Evolutionary conservation across 1,140 invertebrate species (phyloP).

Genomic region (Eulimnadia texana): DNA sequence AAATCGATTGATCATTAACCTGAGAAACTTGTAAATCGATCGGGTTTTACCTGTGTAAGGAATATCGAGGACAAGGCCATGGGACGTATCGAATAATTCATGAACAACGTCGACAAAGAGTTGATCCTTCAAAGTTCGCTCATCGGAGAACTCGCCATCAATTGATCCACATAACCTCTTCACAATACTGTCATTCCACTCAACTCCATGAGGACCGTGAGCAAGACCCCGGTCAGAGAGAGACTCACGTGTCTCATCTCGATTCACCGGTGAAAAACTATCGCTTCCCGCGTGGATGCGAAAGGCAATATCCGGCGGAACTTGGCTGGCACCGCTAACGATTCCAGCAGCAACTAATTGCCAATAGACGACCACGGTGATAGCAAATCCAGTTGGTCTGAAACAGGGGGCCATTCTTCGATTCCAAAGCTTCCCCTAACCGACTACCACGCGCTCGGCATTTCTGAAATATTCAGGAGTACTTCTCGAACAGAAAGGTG

Average conservation of each 20-base stretch:
- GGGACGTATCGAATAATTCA: constrained; percentile 3
- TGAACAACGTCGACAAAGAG: background rate
- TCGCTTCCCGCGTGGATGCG: background rate
- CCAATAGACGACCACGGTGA: background rate
- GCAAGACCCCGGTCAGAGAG: background rate
- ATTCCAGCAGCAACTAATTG: background rate
- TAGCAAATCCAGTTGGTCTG: background rate
- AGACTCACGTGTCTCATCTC: background rate
- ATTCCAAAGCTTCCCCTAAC: no score
- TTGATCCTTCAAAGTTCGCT: background rate
- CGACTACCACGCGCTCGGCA: no score
- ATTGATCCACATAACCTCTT: background rate
- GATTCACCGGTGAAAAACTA: background rate
- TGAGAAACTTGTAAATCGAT: background rate
- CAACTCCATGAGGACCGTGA: background rate
- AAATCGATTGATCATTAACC: background rate
- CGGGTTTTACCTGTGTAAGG: constrained; percentile 5
- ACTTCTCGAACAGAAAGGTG: no score
- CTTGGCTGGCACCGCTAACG: background rate
- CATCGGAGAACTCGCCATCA: background rate
- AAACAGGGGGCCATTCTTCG: background rate
- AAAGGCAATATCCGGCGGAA: background rate
- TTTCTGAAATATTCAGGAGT: no score
- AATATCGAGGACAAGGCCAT: background rate
- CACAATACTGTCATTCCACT: background rate